These are phyloP conservation scores for Gambusia yucatana DNA, from an alignment of 2,797 vertebrate genomes.

Conservation along the genomic window DNA sequence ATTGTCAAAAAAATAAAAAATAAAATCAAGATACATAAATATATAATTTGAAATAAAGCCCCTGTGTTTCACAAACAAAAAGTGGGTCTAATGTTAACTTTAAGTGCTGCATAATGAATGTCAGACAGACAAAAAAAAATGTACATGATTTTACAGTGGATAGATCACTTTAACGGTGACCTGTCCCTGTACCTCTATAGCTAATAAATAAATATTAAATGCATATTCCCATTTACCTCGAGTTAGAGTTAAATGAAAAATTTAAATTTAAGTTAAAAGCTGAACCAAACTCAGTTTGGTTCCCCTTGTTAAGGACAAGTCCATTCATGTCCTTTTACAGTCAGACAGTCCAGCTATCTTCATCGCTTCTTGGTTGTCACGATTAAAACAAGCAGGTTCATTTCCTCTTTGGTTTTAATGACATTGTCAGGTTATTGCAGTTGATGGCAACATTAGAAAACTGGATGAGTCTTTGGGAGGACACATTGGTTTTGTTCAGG, in stretches of 20 bases:
- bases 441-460: constrained; percentile 28
- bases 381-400: constrained; percentile 45
- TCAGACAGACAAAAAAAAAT: constrained; percentile 72
- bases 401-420: constrained; percentile 29
- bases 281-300: constrained; percentile 83
- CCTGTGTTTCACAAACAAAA: constrained; percentile 79
- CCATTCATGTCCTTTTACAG: constrained; percentile 57
- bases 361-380: constrained; percentile 60
- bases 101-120: constrained; percentile 75
- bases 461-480: constrained; percentile 17
- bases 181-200: constrained; percentile 70
- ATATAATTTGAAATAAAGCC: constrained; percentile 77
- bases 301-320: constrained; percentile 69
- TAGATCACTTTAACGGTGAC: constrained; percentile 79
- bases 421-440: constrained; percentile 39
- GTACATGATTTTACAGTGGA: constrained; percentile 74
- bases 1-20: constrained; percentile 68
- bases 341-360: constrained; percentile 87
- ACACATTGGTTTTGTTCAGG: constrained; percentile 10
- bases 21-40: constrained; percentile 79
- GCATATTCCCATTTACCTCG: constrained; percentile 83
- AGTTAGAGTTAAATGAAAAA: constrained; percentile 77
- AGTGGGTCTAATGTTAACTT: constrained; percentile 77
- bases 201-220: constrained; percentile 90
- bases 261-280: constrained; percentile 80